phyloP scores from a whole-genome alignment of 2,113 vertebrate genomes.

The Neodon shergylaensis region DNA sequence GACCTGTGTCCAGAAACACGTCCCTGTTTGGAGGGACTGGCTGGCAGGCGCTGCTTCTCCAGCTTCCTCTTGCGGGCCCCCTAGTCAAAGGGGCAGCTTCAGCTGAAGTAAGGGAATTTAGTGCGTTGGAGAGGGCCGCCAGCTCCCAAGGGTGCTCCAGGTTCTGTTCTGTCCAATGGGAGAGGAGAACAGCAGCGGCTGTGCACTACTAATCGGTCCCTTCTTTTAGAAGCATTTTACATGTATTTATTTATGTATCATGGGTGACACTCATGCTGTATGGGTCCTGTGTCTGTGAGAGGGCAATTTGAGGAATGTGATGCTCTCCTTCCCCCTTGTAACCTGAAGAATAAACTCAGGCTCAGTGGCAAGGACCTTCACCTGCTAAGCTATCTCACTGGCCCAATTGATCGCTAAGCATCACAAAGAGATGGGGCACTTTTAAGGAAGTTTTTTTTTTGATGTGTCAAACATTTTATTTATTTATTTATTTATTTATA shows the following conservation, averaged over 20 bases:
- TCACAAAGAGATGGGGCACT: background rate
- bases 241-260: no score
- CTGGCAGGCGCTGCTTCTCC: rapidly evolving
- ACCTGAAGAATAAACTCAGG: background rate
- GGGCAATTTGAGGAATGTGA: background rate
- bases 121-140: background rate
- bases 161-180: background rate
- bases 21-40: background rate
- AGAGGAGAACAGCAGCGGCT: background rate
- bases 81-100: background rate
- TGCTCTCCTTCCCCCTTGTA: background rate
- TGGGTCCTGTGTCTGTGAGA: no score
- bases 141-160: conserved; percentile 22
- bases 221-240: background rate
- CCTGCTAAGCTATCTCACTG: background rate
- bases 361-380: background rate
- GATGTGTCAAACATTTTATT: no score
- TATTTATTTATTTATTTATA: no score
- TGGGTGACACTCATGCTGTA: no score
- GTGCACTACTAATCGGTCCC: background rate
- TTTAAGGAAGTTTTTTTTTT: background rate
- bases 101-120: background rate
- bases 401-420: background rate
- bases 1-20: background rate
- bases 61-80: conserved; percentile 25